phyloP scores from a whole-genome alignment of 2,888 invertebrate genomes.

The Cheilosia soror region DNA sequence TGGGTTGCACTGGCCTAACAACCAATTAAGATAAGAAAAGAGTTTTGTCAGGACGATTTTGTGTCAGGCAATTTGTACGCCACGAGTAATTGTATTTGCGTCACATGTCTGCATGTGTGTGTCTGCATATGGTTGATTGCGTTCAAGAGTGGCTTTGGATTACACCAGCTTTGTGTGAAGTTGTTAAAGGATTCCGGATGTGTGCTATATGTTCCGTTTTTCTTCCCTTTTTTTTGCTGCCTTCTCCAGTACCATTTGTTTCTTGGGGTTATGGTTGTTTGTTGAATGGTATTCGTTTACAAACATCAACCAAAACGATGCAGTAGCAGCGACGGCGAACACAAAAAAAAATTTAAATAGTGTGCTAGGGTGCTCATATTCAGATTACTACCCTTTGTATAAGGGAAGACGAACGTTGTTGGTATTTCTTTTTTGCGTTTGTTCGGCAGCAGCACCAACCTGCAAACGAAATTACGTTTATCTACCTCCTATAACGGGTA shows the following conservation, averaged over 20 bases:
- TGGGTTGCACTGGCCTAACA: conserved; percentile 54
- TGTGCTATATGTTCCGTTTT: conserved; percentile 32
- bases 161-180: conserved; percentile 74
- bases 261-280: conserved; percentile 65
- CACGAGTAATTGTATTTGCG: conserved; percentile 69
- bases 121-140: conserved; percentile 69
- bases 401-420: conserved; percentile 13
- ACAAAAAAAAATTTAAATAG: conserved; percentile 13
- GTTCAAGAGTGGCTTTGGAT: conserved; percentile 71
- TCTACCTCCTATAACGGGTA: conserved; percentile 45
- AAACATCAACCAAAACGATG: conserved; percentile 64
- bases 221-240: conserved; percentile 15
- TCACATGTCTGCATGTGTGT: conserved; percentile 30
- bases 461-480: conserved; percentile 69
- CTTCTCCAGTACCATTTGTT: conserved; percentile 34
- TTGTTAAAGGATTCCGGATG: conserved; percentile 74
- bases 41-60: conserved; percentile 75
- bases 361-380: conserved; percentile 57
- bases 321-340: not conserved
- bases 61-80: conserved; percentile 74
- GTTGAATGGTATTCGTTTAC: conserved; percentile 61
- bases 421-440: conserved; percentile 5
- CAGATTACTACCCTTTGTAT: conserved; percentile 69
- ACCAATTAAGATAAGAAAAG: conserved; percentile 76
- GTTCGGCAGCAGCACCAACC: not conserved